These are phyloP conservation scores for Sphaeridia pumilis DNA, from an alignment of 2,888 invertebrate species.

Conservation along the genomic window DNA sequence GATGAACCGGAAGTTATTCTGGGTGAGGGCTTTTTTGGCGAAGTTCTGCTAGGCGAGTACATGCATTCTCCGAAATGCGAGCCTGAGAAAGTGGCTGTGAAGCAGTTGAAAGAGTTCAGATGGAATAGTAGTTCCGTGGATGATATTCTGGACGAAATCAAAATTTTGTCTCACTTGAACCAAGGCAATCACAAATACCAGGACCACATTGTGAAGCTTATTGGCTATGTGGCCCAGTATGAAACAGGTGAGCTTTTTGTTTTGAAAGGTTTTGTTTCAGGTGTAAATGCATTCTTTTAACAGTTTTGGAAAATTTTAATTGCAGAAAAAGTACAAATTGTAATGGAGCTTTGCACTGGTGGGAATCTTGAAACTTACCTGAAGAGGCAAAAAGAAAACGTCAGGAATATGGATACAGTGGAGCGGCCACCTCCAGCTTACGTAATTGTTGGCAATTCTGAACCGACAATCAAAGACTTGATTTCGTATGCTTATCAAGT, in stretches of 20 bases:
- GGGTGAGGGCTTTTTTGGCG: background rate
- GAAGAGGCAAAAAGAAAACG: background rate
- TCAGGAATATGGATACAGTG: background rate
- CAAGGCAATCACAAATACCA: background rate
- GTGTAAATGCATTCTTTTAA: background rate
- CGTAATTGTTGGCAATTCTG: background rate
- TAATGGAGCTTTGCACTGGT: background rate
- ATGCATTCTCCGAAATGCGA: background rate
- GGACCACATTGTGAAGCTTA: background rate
- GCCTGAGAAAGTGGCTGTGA: background rate
- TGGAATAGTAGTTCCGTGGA: background rate
- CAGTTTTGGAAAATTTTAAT: background rate
- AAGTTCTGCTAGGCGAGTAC: background rate
- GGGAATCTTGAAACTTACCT: background rate
- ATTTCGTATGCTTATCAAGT: background rate
- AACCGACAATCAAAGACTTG: background rate
- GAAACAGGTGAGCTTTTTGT: background rate
- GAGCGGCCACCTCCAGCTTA: background rate
- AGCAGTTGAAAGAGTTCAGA: background rate
- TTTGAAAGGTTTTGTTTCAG: background rate
- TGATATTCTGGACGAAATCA: background rate
- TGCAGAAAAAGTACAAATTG: background rate
- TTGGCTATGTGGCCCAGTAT: background rate
- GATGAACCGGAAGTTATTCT: background rate
- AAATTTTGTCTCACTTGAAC: background rate